Evolutionary conservation across 2,113 vertebrate genomes (phyloP).

Genomic region (Hoplias malabaricus): DNA sequence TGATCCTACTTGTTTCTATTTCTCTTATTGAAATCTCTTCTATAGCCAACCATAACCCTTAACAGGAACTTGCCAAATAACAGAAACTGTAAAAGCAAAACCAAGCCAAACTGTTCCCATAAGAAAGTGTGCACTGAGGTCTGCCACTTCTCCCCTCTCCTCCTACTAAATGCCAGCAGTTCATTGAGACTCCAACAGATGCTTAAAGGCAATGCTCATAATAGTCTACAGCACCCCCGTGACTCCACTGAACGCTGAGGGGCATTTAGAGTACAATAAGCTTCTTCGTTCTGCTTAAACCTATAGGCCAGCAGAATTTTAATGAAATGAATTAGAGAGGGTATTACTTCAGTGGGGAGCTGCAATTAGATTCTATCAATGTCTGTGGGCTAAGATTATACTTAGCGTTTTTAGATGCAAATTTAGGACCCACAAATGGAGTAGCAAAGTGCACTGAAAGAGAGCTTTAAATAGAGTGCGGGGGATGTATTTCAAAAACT

Average conservation of each 20-base stretch:
- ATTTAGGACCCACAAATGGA: not conserved
- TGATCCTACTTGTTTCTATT: too few relatives aligned
- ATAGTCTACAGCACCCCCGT: slow-evolving; percentile 2
- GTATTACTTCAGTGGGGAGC: not conserved
- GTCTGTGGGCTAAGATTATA: slow-evolving; percentile 13
- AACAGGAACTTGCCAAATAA: too few relatives aligned
- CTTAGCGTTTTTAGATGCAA: not conserved
- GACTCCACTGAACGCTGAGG: not conserved
- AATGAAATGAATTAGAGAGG: slow-evolving; percentile 16
- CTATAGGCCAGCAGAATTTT: slow-evolving; percentile 2
- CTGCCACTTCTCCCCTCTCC: not conserved
- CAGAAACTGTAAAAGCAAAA: not conserved
- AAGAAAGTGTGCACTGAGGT: not conserved
- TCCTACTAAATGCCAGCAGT: not conserved
- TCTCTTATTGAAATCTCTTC: too few relatives aligned
- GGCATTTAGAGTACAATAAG: not conserved
- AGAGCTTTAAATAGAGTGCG: not conserved
- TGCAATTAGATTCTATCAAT: slow-evolving; percentile 13
- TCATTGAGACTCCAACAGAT: not conserved
- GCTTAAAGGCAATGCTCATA: slow-evolving; percentile 1
- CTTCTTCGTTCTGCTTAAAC: not conserved
- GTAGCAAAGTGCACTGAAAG: not conserved
- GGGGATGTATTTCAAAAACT: not conserved
- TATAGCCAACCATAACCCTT: too few relatives aligned
- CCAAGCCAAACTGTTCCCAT: not conserved